phyloP scores from a whole-genome alignment of 53 echinoderm and acorn worm species.

The Apostichopus leukothele region DNA sequence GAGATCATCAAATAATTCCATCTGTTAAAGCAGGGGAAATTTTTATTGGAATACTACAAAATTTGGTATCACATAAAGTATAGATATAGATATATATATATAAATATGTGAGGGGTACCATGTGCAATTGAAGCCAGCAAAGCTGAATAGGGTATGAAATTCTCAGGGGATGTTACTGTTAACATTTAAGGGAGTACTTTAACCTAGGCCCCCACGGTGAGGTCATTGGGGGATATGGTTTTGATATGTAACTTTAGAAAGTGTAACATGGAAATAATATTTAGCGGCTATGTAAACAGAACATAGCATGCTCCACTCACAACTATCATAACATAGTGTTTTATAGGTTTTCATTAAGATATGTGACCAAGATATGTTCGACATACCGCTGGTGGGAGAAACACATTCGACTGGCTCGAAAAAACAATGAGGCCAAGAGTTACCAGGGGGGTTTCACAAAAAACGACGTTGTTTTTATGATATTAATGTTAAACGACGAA shows the following conservation, averaged over 20 bases:
- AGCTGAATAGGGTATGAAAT: not conserved
- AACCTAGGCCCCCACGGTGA: conserved; percentile 10
- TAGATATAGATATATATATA: not conserved
- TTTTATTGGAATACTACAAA: not conserved
- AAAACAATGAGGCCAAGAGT: conserved; percentile 19
- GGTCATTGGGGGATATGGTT: not conserved
- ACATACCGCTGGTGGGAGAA: conserved; percentile 9
- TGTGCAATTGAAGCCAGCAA: too few relatives aligned
- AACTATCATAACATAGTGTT: conserved; percentile 16
- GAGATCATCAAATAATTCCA: not conserved
- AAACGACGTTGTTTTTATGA: too few relatives aligned
- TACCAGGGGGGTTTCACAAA: conserved; percentile 10
- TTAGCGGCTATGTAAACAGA: conserved; percentile 34
- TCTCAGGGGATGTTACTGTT: not conserved
- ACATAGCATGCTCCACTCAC: not conserved
- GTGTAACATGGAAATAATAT: conserved; percentile 30
- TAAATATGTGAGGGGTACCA: too few relatives aligned
- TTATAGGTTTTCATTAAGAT: not conserved
- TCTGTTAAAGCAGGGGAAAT: not conserved
- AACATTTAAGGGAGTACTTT: conserved; percentile 17
- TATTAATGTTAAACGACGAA: not conserved
- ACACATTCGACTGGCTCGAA: conserved; percentile 7
- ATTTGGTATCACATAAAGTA: not conserved
- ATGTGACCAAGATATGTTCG: conserved; percentile 25
- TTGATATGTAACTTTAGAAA: not conserved